Evolutionary conservation across 2,113 vertebrate genomes (phyloP).

Genomic region (Hystrix brachyura): DNA sequence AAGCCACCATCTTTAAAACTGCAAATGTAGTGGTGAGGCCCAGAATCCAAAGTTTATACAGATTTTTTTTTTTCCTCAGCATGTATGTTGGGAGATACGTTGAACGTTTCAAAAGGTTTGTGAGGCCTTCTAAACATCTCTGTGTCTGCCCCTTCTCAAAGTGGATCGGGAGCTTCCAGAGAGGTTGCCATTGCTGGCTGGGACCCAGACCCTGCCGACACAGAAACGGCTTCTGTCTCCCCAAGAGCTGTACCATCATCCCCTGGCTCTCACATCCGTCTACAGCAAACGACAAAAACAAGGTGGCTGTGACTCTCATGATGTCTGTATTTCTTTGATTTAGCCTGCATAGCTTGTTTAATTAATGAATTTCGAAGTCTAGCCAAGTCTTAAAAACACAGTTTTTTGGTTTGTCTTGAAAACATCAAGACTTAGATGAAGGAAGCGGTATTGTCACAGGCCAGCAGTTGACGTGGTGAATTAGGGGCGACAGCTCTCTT

Average conservation of each 20-base stretch:
- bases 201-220: not conserved
- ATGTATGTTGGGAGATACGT: not conserved
- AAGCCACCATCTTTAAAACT: conserved; percentile 7
- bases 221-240: not conserved
- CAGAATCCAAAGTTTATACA: not conserved
- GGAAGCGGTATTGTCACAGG: not conserved
- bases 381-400: conserved; percentile 38
- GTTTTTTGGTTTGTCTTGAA: not conserved
- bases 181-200: not conserved
- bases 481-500: not conserved
- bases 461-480: not conserved
- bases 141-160: not conserved
- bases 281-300: not conserved
- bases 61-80: not conserved
- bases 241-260: not conserved
- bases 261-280: not conserved
- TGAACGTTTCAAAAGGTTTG: not conserved
- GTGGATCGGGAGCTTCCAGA: not conserved
- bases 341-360: not conserved
- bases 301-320: not conserved
- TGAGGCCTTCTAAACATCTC: not conserved
- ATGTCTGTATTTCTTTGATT: not conserved
- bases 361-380: not conserved
- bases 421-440: conserved; percentile 3
- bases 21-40: not conserved